Conservation (phyloP, 2,797 vertebrate genomes). For the Diglossa cyanea region DNA sequence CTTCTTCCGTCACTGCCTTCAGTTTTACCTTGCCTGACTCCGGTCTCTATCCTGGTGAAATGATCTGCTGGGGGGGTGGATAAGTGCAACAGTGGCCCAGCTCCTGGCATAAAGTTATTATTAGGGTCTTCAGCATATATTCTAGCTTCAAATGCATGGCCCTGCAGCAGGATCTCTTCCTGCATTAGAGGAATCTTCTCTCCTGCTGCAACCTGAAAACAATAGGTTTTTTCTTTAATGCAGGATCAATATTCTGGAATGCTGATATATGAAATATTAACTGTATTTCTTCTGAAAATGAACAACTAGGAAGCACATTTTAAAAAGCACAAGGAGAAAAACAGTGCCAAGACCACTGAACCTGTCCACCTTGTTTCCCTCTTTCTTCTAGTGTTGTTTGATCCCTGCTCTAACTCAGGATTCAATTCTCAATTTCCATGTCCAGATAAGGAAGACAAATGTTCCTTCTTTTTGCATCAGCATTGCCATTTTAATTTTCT, state of each 20-base stretch:
- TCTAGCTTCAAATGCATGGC: conserved; percentile 95
- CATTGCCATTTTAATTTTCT: not conserved
- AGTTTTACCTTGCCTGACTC: conserved; percentile 88
- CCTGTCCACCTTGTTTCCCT: not conserved
- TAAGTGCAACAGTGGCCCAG: conserved; percentile 89
- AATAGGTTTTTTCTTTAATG: not conserved
- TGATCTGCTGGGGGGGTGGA: conserved; percentile 84
- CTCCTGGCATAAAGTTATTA: conserved; percentile 92
- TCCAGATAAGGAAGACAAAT: not conserved
- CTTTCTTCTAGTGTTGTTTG: not conserved
- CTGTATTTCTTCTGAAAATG: not conserved
- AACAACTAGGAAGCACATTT: not conserved
- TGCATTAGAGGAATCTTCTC: conserved; percentile 91
- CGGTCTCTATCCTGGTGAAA: conserved; percentile 91
- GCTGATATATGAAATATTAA: not conserved
- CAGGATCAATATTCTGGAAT: not conserved
- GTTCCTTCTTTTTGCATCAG: not conserved
- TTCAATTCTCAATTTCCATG: not conserved
- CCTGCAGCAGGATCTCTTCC: conserved; percentile 86
- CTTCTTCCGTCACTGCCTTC: not conserved
- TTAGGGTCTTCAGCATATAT: conserved; percentile 96
- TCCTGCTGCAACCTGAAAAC: conserved; percentile 89
- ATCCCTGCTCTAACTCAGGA: not conserved
- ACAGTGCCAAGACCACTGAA: not conserved
- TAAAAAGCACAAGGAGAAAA: not conserved